Percentiles rank a stretch among this genome's conserved stretches.
These are phyloP conservation scores for Enoplosus armatus DNA, from an alignment of 2,797 vertebrate genomes.

Conservation along the genomic window DNA sequence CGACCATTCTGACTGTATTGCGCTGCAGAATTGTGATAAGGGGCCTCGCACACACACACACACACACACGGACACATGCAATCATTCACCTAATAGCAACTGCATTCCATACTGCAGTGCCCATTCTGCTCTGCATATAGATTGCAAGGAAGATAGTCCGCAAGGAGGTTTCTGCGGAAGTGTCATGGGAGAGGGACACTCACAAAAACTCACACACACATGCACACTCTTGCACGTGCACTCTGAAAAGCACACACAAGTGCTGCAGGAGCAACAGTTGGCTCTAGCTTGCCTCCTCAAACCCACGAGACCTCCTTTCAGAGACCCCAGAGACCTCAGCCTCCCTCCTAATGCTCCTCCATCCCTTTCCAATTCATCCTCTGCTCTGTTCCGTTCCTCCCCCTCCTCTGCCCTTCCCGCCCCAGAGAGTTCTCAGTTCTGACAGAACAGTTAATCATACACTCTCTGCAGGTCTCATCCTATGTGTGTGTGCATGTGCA, in stretches of 20 bases:
- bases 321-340: conserved; percentile 65
- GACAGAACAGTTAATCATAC: conserved; percentile 82
- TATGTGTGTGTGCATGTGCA: conserved; percentile 27
- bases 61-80: conserved; percentile 17
- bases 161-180: conserved; percentile 27
- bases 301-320: conserved; percentile 47
- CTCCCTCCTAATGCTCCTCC: conserved; percentile 65
- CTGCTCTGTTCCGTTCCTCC: conserved; percentile 63
- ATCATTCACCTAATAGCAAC: conserved; percentile 72
- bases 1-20: conserved; percentile 61
- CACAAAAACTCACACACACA: conserved; percentile 40
- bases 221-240: conserved; percentile 34
- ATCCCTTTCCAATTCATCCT: conserved; percentile 73
- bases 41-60: conserved; percentile 27
- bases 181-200: conserved; percentile 11
- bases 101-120: conserved; percentile 54
- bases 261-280: conserved; percentile 68
- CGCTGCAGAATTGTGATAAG: conserved; percentile 74
- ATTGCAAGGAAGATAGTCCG: conserved; percentile 53
- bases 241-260: conserved; percentile 39
- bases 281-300: conserved; percentile 34
- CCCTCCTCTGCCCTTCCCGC: conserved; percentile 69
- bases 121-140: conserved; percentile 74
- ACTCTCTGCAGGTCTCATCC: conserved; percentile 74
- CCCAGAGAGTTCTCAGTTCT: conserved; percentile 76